Percentiles rank a stretch among this genome's conserved stretches.
Conservation (phyloP, 2,797 vertebrate species). For the Aplochiton taeniatus region DNA sequence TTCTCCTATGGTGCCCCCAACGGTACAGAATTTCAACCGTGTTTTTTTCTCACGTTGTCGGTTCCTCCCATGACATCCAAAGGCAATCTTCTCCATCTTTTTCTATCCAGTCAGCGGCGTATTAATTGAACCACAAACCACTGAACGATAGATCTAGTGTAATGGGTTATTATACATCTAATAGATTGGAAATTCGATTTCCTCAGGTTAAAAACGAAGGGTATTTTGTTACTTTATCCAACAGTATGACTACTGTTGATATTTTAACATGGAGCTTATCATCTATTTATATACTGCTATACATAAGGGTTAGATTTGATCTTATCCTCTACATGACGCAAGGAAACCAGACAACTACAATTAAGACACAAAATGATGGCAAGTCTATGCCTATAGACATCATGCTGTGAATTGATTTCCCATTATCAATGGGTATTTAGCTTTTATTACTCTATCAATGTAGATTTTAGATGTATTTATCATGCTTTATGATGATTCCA, state of each 20-base stretch:
- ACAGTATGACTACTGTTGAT: not conserved
- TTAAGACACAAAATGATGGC: not conserved
- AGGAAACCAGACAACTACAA: not conserved
- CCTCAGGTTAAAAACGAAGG: no score
- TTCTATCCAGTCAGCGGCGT: not conserved
- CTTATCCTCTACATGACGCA: no score
- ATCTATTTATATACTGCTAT: no score
- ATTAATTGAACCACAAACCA: no score
- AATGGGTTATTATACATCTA: no score
- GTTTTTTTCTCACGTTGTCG: not conserved
- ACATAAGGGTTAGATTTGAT: no score
- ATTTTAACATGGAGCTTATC: not conserved
- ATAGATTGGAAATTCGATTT: no score
- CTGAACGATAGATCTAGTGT: not conserved
- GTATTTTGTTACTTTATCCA: no score
- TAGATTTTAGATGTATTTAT: constrained; percentile 57
- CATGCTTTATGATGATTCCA: constrained; percentile 14
- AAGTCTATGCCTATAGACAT: not conserved
- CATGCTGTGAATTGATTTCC: constrained; percentile 5
- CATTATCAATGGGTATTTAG: constrained; percentile 56
- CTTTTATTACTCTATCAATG: constrained; percentile 72
- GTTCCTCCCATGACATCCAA: not conserved
- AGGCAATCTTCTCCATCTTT: not conserved
- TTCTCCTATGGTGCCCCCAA: constrained; percentile 2
- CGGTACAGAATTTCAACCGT: constrained; percentile 14